Percentiles rank a stretch among this genome's conserved stretches.
These are phyloP conservation scores for Ctenicera cuprea DNA, from an alignment of 2,888 invertebrate species.

Conservation along the genomic window DNA sequence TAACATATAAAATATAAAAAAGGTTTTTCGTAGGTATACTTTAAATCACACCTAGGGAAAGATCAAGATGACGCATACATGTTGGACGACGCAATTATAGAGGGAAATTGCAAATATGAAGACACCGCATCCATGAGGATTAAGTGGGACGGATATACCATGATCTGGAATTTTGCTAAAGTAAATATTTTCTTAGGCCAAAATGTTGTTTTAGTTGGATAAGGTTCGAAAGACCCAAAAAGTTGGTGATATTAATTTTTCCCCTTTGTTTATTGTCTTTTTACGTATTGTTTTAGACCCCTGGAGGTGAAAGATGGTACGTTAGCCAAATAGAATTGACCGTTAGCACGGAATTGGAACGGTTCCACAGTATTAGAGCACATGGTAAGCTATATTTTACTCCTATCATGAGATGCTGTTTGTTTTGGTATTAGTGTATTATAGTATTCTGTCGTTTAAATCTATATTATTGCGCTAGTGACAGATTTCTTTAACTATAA, in stretches of 20 bases:
- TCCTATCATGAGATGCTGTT: no score
- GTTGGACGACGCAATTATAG: slow-evolving; percentile 82
- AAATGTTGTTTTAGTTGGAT: no score
- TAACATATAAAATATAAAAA: slow-evolving; percentile 31
- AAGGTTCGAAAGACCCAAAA: no score
- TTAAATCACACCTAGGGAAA: slow-evolving; percentile 66
- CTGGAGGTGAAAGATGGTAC: slow-evolving; percentile 93
- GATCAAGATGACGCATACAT: slow-evolving; percentile 82
- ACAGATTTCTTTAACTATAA: no score
- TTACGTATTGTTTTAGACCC: slow-evolving; percentile 77
- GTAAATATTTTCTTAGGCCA: slow-evolving; percentile 70
- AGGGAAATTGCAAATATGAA: slow-evolving; percentile 85
- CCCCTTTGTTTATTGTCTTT: not conserved
- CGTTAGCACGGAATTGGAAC: slow-evolving; percentile 76
- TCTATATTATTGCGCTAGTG: no score
- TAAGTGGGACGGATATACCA: slow-evolving; percentile 84
- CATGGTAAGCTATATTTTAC: slow-evolving; percentile 62
- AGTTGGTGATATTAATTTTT: no score
- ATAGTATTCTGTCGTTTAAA: no score
- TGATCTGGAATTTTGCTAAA: slow-evolving; percentile 88
- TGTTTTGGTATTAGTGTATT: no score
- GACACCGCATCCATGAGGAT: slow-evolving; percentile 83
- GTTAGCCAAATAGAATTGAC: slow-evolving; percentile 84
- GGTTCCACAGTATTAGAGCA: slow-evolving; percentile 66
- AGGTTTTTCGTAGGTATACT: slow-evolving; percentile 63